Base-by-base conservation (phyloP, 2,888 invertebrate genomes). In the Drosophila setosimentum region DNA sequence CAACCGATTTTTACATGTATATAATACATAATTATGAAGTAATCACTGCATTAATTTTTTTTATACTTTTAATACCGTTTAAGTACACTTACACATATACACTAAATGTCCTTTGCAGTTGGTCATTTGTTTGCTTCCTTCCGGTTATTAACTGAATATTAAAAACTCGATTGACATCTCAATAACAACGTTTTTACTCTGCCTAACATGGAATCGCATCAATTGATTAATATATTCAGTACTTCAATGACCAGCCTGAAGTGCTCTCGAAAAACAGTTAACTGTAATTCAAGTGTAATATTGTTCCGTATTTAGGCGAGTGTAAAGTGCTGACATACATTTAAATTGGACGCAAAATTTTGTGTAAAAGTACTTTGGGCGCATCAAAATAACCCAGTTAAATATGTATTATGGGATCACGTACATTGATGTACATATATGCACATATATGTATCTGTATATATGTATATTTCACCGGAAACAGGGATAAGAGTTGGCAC, bases 351-450 rank as follows among this genome's bases (percentile, higher is more conserved):
- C 37, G 32, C 45, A 71, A 40, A 49, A 33, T 50, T 37, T 35
- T 54, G 21, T 45, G 21, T 37, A 18, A 63, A 45, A 35, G 13
- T 35, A 35, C 35, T 18, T 27, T 11, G 4, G 29, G 4, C 29
- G 33, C 16, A 55, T 33, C n/a, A 40, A 55, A 29, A 48, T 50
- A 55, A 55, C 37, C 42, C 40, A 48, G 33, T n/a, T 49, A 27
- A 30, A 67, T 40, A 45, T 21, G 48, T n/a, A 37, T 62, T 55
- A 53, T 54, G 59, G 69, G 30, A 62, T 45, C 54, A 51, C 40
- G 49, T 67, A 50, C 33, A 68, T 24, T 18, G 27, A 13, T 49
- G 10, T 42, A 21, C 10, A 4, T 2, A 45, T 7, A 7, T 45
- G 3, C 0, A 42, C 3, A 42, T 1, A 37, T 37, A 40, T 40